Base-by-base conservation (phyloP, 2,797 vertebrate species). In the Poecilia picta region DNA sequence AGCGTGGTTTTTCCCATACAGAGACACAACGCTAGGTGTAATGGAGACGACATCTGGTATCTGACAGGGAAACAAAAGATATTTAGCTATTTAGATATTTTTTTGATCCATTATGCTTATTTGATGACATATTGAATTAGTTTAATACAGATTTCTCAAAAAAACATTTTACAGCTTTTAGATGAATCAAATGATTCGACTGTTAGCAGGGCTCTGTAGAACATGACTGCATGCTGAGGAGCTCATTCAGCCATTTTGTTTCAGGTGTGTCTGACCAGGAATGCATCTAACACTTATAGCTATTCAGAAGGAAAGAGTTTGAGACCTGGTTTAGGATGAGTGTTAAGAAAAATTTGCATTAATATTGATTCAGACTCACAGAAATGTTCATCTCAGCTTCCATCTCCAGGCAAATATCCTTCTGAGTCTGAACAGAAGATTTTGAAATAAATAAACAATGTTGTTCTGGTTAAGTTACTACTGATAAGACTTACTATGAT, bases 1-100 rank as follows among this genome's bases (percentile, higher is more conserved):
- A 18, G 95, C 94, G 1, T 95, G 90, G 81, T 95, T 97, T 92
- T 95, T 97, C 66, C 98, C 98, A 71, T 96, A 88, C 41, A 96
- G 94, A 41, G 97, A 97, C 89, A 97, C 94, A 39, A 92, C 90
- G 71, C 85, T 86, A 79, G 97, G 97, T 55, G 88, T 81, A 78
- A 99, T 93, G 87, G 95, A 96, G 66, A 86, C 76, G 87, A 97
- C 94, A 85, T 96, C 90, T 82, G 95, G 95, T 5, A 23, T 89
- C 95, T 92, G 91, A 88, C 78, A 59, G 18, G 36, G 46, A 80
- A 76, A 86, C n/a, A 84, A 57, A 75, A 12, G 8, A 47, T 7
- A 47, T 64, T 64, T 6, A 46, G 12, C 47, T n/a, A n/a, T n/a
- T n/a, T n/a, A n/a, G n/a, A n/a, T n/a, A n/a, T n/a, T n/a, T n/a